Percentiles rank a stretch among this genome's conserved stretches.
Evolutionary conservation across 1,140 invertebrate species (phyloP).

Genomic region (Anastrepha ludens): DNA sequence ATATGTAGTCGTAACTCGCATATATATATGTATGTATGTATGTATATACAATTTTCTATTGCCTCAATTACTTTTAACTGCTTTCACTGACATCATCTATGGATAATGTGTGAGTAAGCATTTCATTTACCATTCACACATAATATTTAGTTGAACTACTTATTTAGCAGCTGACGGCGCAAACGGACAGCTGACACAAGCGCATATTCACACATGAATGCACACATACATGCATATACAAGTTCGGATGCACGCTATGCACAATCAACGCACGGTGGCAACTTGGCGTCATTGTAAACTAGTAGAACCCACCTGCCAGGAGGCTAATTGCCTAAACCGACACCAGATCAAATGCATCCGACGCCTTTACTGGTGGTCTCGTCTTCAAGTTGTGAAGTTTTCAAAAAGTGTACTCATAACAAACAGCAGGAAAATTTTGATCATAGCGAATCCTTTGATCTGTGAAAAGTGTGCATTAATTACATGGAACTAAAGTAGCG

Average conservation of each 20-base stretch:
- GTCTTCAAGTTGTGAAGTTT: conserved; percentile 10
- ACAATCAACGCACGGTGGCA: background rate
- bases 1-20: background rate
- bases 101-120: background rate
- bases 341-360: conserved; percentile 47
- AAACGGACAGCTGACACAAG: conserved; percentile 10
- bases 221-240: background rate
- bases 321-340: conserved; percentile 18
- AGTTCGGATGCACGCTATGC: background rate
- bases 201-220: background rate
- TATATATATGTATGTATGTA: too few relatives aligned
- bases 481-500: background rate
- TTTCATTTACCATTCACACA: background rate
- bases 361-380: conserved; percentile 1
- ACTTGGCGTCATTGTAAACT: background rate
- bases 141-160: background rate
- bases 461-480: background rate
- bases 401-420: conserved; percentile 32
- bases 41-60: background rate
- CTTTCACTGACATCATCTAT: conserved; percentile 46
- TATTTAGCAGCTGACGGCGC: conserved; percentile 29
- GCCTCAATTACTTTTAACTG: conserved; percentile 40
- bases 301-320: conserved; percentile 35
- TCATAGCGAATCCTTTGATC: conserved; percentile 42
- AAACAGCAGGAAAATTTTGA: conserved; percentile 14